Base-by-base conservation (phyloP, 2,113 vertebrate genomes). In the Chaetodon trifascialis region DNA sequence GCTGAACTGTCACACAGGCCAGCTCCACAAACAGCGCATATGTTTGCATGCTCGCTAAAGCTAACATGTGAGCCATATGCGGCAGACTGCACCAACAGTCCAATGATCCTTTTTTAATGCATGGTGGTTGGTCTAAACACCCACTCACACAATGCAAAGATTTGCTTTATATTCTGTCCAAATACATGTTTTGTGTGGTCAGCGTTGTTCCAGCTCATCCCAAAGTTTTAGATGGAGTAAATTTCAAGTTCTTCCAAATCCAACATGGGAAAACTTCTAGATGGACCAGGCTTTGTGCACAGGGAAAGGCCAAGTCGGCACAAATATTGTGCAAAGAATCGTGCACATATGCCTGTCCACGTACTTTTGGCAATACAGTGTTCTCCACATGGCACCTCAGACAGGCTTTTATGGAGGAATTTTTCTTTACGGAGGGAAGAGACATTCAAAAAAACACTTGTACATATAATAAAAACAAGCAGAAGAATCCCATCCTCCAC, bases 401-500 rank as follows among this genome's bases (percentile, higher is more conserved):
- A 47, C 30, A 54, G 46, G 72, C 51, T n/a, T 15, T 44, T 23
- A 3, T 4, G 3, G 56, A 40, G 44, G 71, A 59, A 11, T 11
- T 23, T 17, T 40, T 21, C 55, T 51, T 21, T 4, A n/a, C 4
- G 1, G 11, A 73, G 12, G n/a, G 63, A 44, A 46, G n/a, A 59
- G 11, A 54, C 42, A 54, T 66, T 42, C 30, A 23, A 77, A 36
- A 66, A 51, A 73, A 82, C 62, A 66, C 14, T 23, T 67, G 34
- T 55, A 70, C 10, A 34, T 46, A 46, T 55, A 76, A 52, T 77
- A 55, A 34, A 73, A 66, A 75, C 56, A 40, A 30, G 66, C 36
- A 11, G 46, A 59, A 40, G 15, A 63, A 69, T 55, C 23, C 8
- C 40, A 25, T 60, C 58, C 73, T 80, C 36, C 58, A 51, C 76